phyloP scores from a whole-genome alignment of 2,113 vertebrate species.

The Cheirogaleus medius region DNA sequence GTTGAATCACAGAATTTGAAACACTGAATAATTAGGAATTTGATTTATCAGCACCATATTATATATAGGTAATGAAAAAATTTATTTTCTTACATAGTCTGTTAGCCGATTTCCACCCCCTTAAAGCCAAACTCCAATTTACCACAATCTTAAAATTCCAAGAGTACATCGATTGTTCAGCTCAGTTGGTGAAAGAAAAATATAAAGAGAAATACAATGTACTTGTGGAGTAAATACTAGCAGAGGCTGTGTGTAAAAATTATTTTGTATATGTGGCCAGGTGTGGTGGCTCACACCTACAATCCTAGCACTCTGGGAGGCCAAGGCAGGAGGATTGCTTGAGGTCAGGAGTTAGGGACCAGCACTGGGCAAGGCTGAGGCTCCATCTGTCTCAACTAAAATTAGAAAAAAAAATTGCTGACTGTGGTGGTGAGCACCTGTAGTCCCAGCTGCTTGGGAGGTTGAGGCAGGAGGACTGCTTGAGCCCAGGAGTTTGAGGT shows the following conservation, averaged over 20 bases:
- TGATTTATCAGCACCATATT: background rate
- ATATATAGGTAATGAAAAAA: background rate
- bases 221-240: background rate
- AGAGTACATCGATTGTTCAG: background rate
- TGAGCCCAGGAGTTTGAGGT: too few species aligned
- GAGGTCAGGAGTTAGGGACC: too few species aligned
- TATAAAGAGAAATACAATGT: background rate
- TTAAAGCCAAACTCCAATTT: background rate
- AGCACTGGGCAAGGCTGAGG: too few species aligned
- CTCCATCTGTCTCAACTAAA: too few species aligned
- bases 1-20: background rate
- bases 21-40: background rate
- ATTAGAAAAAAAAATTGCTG: too few species aligned
- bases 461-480: too few species aligned
- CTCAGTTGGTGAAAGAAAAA: background rate
- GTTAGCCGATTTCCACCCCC: background rate
- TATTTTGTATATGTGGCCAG: background rate
- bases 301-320: too few species aligned
- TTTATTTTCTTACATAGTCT: background rate
- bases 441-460: too few species aligned
- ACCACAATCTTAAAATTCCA: background rate
- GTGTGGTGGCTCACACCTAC: too few species aligned
- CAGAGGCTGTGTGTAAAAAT: background rate
- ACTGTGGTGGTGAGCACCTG: too few species aligned
- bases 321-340: too few species aligned